Conservation (phyloP, 2,113 vertebrate genomes). For the Phylloscopus trochilus region DNA sequence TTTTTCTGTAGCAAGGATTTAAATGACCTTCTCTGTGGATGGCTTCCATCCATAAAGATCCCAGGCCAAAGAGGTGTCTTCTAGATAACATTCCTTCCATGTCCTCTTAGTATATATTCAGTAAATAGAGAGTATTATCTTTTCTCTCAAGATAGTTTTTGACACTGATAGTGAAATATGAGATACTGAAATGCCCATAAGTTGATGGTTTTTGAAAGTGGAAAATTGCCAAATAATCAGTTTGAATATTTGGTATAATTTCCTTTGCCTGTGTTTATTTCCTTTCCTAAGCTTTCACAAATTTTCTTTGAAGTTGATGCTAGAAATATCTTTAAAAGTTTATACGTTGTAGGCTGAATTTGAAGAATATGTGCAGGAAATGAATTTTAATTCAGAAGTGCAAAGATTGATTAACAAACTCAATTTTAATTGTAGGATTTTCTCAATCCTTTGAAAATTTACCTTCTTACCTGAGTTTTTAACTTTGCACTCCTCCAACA, state of each 20-base stretch:
- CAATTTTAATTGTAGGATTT: background rate
- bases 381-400: background rate
- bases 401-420: background rate
- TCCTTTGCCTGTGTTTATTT: background rate
- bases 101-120: background rate
- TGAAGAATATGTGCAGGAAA: background rate
- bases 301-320: background rate
- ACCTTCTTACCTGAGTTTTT: slow-evolving; percentile 3
- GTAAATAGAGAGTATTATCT: background rate
- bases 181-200: background rate
- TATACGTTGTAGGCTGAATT: background rate
- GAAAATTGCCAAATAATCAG: background rate
- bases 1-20: background rate
- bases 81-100: background rate
- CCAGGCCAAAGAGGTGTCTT: background rate
- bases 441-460: background rate
- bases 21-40: background rate
- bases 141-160: background rate
- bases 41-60: background rate
- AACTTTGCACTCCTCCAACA: background rate
- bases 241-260: background rate
- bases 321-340: background rate
- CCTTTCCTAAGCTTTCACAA: background rate
- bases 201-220: background rate
- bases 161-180: background rate